Percentiles rank a stretch among this genome's conserved stretches.
phyloP scores from a whole-genome alignment of 2,797 vertebrate genomes.

The Rhodeus uyekii region DNA sequence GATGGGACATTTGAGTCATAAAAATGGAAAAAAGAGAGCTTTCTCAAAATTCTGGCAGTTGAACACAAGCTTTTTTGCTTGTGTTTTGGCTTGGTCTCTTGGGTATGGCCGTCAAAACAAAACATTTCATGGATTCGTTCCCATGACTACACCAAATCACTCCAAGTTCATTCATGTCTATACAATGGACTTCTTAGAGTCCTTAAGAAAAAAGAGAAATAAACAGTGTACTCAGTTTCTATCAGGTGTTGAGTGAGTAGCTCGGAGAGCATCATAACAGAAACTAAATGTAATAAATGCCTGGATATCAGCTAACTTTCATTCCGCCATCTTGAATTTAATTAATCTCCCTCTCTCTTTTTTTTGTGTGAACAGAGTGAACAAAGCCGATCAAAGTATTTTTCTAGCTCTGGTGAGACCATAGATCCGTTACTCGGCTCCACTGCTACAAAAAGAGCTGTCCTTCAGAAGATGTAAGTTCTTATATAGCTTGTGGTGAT shows the following conservation, averaged over 20 bases:
- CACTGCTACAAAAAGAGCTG: slow-evolving; percentile 73
- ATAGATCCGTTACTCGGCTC: slow-evolving; percentile 70
- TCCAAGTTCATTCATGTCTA: slow-evolving; percentile 44
- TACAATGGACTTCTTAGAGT: slow-evolving; percentile 29
- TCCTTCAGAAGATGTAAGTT: slow-evolving; percentile 79
- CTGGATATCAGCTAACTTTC: background rate
- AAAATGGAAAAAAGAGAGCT: slow-evolving; percentile 17
- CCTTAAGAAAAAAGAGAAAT: background rate
- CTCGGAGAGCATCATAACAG: background rate
- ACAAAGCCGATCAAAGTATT: slow-evolving; percentile 80
- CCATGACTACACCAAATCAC: slow-evolving; percentile 46
- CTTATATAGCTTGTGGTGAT: slow-evolving; percentile 62
- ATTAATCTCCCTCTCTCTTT: slow-evolving; percentile 71
- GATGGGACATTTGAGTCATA: slow-evolving; percentile 27
- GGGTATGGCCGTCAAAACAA: slow-evolving; percentile 38
- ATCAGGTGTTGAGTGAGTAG: slow-evolving; percentile 28
- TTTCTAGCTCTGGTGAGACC: slow-evolving; percentile 74
- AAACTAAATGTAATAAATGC: background rate
- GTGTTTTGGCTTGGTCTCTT: slow-evolving; percentile 39
- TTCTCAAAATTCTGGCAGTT: slow-evolving; percentile 41
- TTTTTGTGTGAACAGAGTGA: slow-evolving; percentile 69
- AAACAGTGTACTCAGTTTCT: slow-evolving; percentile 30
- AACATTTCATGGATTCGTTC: slow-evolving; percentile 34
- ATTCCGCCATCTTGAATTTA: slow-evolving; percentile 17
- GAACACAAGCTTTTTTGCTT: slow-evolving; percentile 31